Percentiles rank a stretch among this genome's conserved stretches.
These are phyloP conservation scores for Gymnocheta viridis DNA, from an alignment of 2,888 invertebrate genomes.

Conservation along the genomic window DNA sequence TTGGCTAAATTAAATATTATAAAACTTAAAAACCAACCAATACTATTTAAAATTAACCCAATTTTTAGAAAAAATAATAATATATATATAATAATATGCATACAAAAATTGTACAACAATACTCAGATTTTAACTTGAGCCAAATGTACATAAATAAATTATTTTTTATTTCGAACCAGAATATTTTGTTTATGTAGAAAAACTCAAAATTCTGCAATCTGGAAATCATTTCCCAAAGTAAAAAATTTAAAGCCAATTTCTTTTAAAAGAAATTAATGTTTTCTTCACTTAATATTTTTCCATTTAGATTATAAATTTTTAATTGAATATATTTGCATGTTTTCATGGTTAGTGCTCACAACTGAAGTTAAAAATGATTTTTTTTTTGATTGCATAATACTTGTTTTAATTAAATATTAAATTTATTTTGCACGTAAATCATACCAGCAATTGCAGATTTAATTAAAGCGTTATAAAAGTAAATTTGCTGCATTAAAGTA, in stretches of 20 bases:
- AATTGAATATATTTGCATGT: conserved; percentile 4
- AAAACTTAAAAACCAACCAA: not conserved
- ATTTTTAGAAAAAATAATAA: too few species aligned
- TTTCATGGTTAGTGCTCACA: not conserved
- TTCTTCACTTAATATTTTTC: not conserved
- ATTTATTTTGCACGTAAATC: not conserved
- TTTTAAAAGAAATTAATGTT: not conserved
- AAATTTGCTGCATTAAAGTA: not conserved
- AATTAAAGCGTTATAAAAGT: not conserved
- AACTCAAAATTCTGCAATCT: too few species aligned
- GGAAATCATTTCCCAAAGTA: too few species aligned
- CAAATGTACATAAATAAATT: too few species aligned
- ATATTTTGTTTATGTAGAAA: too few species aligned
- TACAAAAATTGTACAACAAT: too few species aligned
- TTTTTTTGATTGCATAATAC: not conserved
- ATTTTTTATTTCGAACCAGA: too few species aligned
- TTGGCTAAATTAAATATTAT: too few species aligned
- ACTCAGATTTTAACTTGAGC: too few species aligned
- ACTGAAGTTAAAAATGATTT: not conserved
- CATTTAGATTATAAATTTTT: not conserved
- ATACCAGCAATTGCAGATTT: not conserved
- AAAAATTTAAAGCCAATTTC: not conserved
- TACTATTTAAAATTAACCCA: not conserved
- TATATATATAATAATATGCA: too few species aligned
- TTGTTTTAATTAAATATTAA: not conserved